Evolutionary conservation across 2,113 vertebrate genomes (phyloP), one percentile per base, ranked within the genome.

Genomic region (Stomatorhinus ivindoensis): DNA sequence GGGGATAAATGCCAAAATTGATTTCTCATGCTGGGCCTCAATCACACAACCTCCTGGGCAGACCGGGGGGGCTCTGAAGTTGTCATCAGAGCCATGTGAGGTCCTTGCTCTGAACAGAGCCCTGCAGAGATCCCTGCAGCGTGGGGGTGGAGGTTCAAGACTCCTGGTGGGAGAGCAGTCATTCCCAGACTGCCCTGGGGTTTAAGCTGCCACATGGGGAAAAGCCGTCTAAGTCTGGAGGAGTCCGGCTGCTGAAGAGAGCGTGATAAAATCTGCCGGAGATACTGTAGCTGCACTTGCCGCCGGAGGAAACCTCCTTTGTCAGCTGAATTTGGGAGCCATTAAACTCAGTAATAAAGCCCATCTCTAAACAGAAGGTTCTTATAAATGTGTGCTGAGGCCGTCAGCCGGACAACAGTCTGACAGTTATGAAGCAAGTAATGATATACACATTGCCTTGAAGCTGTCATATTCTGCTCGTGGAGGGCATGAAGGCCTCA

Each of bases 361-460:
- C 53, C 86, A 88, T 73, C n/a, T 82, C 50, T 83, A 35, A 46
- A 58, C 48, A 87, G 50, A 83, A 69, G 5, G n/a, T 4, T 50
- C 55, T 87, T 90, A 88, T 84, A 88, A 83, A 83, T 87, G n/a
- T 46, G 9, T 42, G 73, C 42, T 88, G 21, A 88, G 73, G 76
- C 55, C 24, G 24, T 55, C 53, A 35, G 76, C 87, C 46, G n/a
- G 73, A 61, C 55, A 61, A 46, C 35, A 39, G 15, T 88, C n/a
- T 88, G 89, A 47, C 89, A 84, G 86, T 88, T 84, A 84, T 90
- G 87, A 51, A 80, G 73, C 39, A 84, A 90, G 87, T 88, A 90
- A 88, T 47, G n/a, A 86, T 88, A 69, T 89, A 88, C 69, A 86
- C 17, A 10, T 53, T 31, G 21, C 86, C 65, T 55, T 90, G 47